Evolutionary conservation across 1,140 invertebrate species (phyloP), one percentile per base, ranked within the genome.

Genomic region (Vanessa atalanta): DNA sequence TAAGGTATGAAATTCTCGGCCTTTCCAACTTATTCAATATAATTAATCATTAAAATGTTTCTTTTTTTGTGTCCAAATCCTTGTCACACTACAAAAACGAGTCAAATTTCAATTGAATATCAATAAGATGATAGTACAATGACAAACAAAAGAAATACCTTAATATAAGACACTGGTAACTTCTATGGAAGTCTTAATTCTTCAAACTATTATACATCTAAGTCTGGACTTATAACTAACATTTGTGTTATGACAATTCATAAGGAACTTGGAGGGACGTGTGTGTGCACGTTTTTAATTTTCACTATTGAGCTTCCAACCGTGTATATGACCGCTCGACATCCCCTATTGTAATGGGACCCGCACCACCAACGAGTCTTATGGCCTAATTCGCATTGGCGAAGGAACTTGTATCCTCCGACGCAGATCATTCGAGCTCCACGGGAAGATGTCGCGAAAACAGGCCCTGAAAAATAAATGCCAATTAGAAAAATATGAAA

Each of bases 291-390:
- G 31, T 84, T 84, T 12, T 83, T 86, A 3, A 69, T 47, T 37
- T 77, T 82, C 12, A 91, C 60, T 7, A 89, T 84, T 9, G 73
- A 16, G 31, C 81, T 55, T 1, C 80, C 76, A 4, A 87, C 66
- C 2, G 86, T 88, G 48, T 80, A 82, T 0, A 89, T 71, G 6
- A 81, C 73, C 4, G 90, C 90, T 47, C 78, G 76, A 60, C 90
- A 92, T 0, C 88, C 88, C 16, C 77, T 80, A 47, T 81, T 84
- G 47, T 83, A 75, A 47, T 87, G 84, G 1, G 84, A 83, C 0
- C 82, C 79, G 50, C 90, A 92, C 64, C 82, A 82, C 89, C 89
- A 92, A 2, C 89, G 63, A 0, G 79, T 83, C 66, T 86, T 88
- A 1, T 26, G 50, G 1, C 85, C 84, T 4, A 76, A 20, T 47